Evolutionary conservation across 2,797 vertebrate species (phyloP).

Genomic region (Scomberomorus guttatus): DNA sequence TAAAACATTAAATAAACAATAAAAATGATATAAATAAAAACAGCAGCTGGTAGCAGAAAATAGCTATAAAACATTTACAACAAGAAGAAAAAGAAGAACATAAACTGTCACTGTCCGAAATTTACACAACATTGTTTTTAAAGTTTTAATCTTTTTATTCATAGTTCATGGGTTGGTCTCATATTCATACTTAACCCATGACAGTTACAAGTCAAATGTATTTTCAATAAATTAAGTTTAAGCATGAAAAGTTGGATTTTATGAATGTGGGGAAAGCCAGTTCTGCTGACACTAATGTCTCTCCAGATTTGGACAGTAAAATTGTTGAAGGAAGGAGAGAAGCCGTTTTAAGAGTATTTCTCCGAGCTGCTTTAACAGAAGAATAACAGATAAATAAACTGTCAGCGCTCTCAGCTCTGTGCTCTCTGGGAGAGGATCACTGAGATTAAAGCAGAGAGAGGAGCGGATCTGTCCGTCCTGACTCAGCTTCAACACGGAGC

Average conservation of each 20-base stretch:
- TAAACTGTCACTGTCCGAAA: no score
- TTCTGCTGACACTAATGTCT: constrained; percentile 23
- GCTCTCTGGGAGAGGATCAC: constrained; percentile 50
- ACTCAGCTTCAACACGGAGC: constrained; percentile 26
- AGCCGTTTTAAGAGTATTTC: constrained; percentile 57
- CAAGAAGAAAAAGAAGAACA: no score
- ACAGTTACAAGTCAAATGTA: background rate
- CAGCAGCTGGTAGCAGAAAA: background rate
- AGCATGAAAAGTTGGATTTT: no score
- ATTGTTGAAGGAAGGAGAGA: constrained; percentile 17
- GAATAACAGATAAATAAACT: constrained; percentile 63
- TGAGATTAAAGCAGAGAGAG: constrained; percentile 49
- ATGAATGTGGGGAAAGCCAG: background rate
- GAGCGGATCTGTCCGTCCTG: constrained; percentile 35
- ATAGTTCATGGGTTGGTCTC: no score
- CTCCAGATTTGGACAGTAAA: constrained; percentile 18
- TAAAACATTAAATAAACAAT: no score
- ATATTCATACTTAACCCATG: background rate
- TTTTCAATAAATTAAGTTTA: no score
- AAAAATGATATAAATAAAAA: background rate
- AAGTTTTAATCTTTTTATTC: no score
- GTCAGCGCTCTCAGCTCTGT: constrained; percentile 42
- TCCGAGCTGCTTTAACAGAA: constrained; percentile 46
- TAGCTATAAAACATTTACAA: no score
- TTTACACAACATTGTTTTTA: no score